Percentiles rank a stretch among this genome's conserved stretches.
Evolutionary conservation across 1,140 invertebrate species (phyloP).

Genomic region (Dendrolimus punctatus): DNA sequence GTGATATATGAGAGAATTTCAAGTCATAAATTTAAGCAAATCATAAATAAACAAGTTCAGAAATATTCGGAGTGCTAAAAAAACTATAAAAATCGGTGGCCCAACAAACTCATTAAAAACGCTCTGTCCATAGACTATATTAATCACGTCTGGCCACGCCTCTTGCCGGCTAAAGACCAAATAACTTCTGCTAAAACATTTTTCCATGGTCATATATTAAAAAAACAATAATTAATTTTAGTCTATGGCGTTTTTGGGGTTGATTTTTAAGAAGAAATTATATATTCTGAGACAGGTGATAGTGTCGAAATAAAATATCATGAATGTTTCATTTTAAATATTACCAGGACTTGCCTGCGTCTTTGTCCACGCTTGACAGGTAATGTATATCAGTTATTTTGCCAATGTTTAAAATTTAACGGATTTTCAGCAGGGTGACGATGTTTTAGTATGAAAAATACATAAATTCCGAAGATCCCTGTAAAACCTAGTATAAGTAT

Average conservation of each 20-base stretch:
- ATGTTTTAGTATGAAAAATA: too few relatives aligned
- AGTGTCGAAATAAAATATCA: constrained; percentile 27
- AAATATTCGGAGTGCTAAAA: not conserved
- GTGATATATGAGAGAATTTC: too few relatives aligned
- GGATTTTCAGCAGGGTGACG: too few relatives aligned
- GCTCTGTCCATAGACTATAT: constrained; percentile 67
- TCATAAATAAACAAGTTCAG: not conserved
- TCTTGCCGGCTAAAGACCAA: constrained; percentile 66
- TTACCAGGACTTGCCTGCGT: not conserved
- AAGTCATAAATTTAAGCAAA: too few relatives aligned
- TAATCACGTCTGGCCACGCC: constrained; percentile 60
- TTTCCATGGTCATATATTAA: constrained; percentile 45
- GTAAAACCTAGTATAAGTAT: too few relatives aligned
- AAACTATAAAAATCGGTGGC: constrained; percentile 43
- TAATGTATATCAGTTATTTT: too few relatives aligned
- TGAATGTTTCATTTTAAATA: constrained; percentile 6
- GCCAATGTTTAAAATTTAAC: too few relatives aligned
- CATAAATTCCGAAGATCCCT: too few relatives aligned
- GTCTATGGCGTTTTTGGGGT: constrained; percentile 41
- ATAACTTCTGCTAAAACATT: constrained; percentile 65
- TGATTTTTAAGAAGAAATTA: not conserved
- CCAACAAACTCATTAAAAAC: constrained; percentile 51
- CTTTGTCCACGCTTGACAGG: too few relatives aligned
- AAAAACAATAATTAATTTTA: constrained; percentile 64
- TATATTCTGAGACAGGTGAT: constrained; percentile 50